Conservation (phyloP, 2,113 vertebrate genomes). For the Romanogobio albipinnatus region DNA sequence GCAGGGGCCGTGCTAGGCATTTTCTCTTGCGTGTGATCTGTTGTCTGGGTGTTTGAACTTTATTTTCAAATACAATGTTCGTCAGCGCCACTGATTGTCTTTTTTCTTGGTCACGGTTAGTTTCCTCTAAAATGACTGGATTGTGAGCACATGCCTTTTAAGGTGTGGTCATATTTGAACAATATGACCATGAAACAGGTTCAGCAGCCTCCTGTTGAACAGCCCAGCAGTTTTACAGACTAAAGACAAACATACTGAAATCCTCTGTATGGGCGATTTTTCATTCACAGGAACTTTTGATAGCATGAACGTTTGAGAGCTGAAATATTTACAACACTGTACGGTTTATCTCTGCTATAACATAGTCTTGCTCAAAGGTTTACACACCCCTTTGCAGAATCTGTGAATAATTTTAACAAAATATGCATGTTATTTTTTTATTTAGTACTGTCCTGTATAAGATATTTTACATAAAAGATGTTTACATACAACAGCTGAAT, state of each 20-base stretch:
- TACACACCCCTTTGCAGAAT: no score
- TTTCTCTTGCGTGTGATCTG: neutral
- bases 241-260: neutral
- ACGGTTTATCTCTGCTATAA: no score
- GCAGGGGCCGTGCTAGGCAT: neutral
- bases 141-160: neutral
- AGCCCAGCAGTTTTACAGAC: neutral
- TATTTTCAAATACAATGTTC: neutral
- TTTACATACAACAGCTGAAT: no score
- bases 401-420: no score
- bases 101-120: neutral
- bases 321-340: neutral
- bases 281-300: neutral
- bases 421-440: no score
- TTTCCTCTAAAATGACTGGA: neutral
- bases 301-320: neutral
- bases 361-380: no score
- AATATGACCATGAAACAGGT: neutral
- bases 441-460: no score
- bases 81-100: neutral
- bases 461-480: no score
- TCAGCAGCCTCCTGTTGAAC: neutral
- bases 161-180: slow-evolving; percentile 2
- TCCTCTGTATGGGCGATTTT: neutral
- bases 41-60: neutral